Percentiles rank a stretch among this genome's conserved stretches.
Conservation (phyloP, 2,888 invertebrate genomes). For the Epiblema foenella region DNA sequence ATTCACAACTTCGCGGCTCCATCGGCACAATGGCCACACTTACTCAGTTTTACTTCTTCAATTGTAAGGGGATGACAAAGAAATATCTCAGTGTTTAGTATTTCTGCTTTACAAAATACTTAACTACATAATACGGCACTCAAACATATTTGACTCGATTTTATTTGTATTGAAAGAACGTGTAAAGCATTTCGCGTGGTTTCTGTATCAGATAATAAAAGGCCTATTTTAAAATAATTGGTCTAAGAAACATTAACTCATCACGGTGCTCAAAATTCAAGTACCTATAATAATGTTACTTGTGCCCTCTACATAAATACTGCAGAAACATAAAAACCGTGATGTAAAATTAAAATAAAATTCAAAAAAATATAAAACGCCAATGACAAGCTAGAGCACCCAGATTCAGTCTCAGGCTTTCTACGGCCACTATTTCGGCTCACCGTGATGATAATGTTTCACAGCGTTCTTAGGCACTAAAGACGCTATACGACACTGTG, state of each 20-base stretch:
- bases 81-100: slow-evolving; percentile 5
- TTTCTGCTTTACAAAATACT: background rate
- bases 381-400: background rate
- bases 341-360: background rate
- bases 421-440: background rate
- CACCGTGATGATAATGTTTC: background rate
- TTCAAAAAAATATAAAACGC: too few relatives aligned
- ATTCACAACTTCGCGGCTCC: slow-evolving; percentile 16
- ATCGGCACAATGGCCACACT: slow-evolving; percentile 6
- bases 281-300: background rate
- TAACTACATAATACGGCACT: background rate
- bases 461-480: background rate
- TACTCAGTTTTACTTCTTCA: slow-evolving; percentile 5
- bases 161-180: background rate
- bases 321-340: background rate
- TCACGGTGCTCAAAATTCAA: background rate
- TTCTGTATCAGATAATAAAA: background rate
- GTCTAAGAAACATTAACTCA: background rate
- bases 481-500: background rate
- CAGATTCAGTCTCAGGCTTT: background rate
- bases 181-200: background rate
- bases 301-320: too few relatives aligned
- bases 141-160: background rate
- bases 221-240: background rate
- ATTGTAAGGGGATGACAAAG: background rate